Conservation (phyloP, 2,888 invertebrate genomes). For the Temnothorax unifasciatus region DNA sequence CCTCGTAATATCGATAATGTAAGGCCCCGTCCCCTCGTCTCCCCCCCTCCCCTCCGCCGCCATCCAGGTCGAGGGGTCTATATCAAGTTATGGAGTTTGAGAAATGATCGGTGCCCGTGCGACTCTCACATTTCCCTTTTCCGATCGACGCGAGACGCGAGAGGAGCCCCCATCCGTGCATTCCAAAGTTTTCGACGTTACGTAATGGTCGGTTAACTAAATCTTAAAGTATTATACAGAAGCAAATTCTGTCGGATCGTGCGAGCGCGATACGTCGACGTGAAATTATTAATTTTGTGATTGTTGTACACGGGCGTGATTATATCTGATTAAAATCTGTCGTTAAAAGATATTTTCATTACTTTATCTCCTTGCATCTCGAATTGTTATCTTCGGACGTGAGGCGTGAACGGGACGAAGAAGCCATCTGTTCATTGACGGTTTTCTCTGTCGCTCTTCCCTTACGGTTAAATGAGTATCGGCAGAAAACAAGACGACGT, state of each 20-base stretch:
- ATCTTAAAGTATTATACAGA: neutral
- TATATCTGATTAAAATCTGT: neutral
- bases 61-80: conserved; percentile 77
- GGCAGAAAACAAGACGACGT: neutral
- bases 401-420: neutral
- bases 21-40: conserved; percentile 69
- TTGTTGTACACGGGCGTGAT: neutral
- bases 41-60: conserved; percentile 51
- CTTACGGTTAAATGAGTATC: neutral
- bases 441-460: neutral
- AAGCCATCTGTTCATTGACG: neutral
- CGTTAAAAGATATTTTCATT: neutral
- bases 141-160: conserved; percentile 50
- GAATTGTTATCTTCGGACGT: neutral
- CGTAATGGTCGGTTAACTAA: conserved; percentile 44
- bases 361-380: neutral
- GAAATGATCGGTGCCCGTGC: conserved; percentile 81
- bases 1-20: conserved; percentile 86
- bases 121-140: conserved; percentile 60
- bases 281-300: neutral
- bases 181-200: conserved; percentile 10
- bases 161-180: neutral
- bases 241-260: neutral
- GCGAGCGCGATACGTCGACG: neutral
- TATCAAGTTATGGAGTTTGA: conserved; percentile 85